Conservation (phyloP, 1,140 invertebrate species). For the Holotrichia oblita region DNA sequence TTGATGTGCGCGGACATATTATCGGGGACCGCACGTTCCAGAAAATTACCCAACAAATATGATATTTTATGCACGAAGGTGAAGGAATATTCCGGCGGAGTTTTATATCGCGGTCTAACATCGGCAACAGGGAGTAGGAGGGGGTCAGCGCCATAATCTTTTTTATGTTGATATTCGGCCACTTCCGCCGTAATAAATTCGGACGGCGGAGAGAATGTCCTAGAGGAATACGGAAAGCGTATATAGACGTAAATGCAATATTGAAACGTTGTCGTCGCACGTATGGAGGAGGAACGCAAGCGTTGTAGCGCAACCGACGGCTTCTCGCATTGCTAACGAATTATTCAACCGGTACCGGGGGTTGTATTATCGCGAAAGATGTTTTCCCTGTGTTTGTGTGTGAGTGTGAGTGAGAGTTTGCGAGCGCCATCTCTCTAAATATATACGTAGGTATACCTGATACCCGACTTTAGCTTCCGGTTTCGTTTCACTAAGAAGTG, state of each 20-base stretch:
- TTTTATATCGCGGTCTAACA: background rate
- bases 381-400: background rate
- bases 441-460: too few species aligned
- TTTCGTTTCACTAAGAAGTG: background rate
- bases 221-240: background rate
- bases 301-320: background rate
- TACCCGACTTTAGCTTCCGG: background rate
- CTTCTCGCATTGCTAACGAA: background rate
- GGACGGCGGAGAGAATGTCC: constrained; percentile 3
- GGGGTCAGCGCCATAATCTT: constrained; percentile 13
- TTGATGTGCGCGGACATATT: too few species aligned
- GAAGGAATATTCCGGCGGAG: background rate
- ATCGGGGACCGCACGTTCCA: background rate
- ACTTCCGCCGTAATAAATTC: constrained; percentile 33
- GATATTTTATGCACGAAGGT: constrained; percentile 16
- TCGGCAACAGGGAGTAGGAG: background rate
- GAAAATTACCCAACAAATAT: background rate
- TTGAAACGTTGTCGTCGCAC: constrained; percentile 2
- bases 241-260: background rate
- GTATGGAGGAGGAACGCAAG: background rate
- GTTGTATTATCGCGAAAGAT: background rate
- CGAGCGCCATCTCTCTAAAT: background rate
- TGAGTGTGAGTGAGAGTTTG: background rate
- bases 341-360: background rate
- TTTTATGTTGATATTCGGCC: constrained; percentile 29